These are phyloP conservation scores for Aspidoscelis tigris DNA, from an alignment of 2,113 vertebrate genomes.

Conservation along the genomic window DNA sequence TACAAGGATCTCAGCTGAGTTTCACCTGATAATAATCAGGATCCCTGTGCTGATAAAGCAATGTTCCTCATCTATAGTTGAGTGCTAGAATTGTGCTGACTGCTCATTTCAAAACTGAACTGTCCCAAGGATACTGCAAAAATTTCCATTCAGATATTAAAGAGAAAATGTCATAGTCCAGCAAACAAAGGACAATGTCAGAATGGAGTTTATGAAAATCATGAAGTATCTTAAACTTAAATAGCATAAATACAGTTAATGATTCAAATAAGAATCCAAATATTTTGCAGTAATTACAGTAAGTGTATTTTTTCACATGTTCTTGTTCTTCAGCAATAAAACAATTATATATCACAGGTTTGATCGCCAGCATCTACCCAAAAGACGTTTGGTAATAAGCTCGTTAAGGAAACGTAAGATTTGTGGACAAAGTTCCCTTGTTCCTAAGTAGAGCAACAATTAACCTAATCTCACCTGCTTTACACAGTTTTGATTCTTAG, in stretches of 20 bases:
- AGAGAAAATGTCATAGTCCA: constrained; percentile 6
- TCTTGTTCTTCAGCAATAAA: background rate
- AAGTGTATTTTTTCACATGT: background rate
- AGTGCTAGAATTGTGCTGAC: constrained; percentile 36
- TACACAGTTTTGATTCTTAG: constrained; percentile 1
- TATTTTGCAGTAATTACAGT: background rate
- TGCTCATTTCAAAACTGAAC: constrained; percentile 46
- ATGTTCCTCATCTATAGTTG: constrained; percentile 33
- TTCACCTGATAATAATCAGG: constrained; percentile 42
- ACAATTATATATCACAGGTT: too few relatives aligned
- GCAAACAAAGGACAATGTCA: background rate
- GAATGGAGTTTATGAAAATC: background rate
- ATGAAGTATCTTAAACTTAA: background rate
- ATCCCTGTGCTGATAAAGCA: constrained; percentile 60
- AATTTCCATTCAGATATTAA: constrained; percentile 57
- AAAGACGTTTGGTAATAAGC: too few relatives aligned
- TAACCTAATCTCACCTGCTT: background rate
- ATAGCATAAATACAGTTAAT: background rate
- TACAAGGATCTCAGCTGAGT: constrained; percentile 26
- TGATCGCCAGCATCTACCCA: too few relatives aligned
- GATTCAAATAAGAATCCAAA: background rate
- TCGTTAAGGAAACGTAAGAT: too few relatives aligned
- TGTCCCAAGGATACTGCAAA: constrained; percentile 26
- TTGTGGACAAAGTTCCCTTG: background rate
- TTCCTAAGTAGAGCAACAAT: background rate